Conservation (phyloP, 2,797 vertebrate species). For the Anabacerthia variegaticeps region DNA sequence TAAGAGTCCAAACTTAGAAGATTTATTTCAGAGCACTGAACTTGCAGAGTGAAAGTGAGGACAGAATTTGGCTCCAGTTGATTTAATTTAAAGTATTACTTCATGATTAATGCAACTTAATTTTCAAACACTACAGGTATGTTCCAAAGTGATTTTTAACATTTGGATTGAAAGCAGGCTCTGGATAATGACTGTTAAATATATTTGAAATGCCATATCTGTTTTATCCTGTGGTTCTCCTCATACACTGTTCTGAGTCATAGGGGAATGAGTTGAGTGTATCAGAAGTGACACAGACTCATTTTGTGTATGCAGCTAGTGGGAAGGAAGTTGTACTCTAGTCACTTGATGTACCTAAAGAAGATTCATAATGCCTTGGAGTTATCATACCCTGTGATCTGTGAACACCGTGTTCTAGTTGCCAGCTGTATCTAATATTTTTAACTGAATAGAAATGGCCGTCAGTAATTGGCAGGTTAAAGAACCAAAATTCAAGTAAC, state of each 20-base stretch:
- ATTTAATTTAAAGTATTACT: slow-evolving; percentile 46
- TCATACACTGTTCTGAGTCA: slow-evolving; percentile 50
- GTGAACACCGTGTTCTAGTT: slow-evolving; percentile 3
- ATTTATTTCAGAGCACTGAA: slow-evolving; percentile 47
- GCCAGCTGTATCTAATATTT: background rate
- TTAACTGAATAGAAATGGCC: background rate
- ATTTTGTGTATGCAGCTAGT: slow-evolving; percentile 49
- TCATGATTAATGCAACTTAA: slow-evolving; percentile 67
- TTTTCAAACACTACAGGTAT: slow-evolving; percentile 28
- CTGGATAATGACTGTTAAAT: slow-evolving; percentile 61
- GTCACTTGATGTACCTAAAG: slow-evolving; percentile 18
- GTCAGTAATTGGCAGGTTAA: background rate
- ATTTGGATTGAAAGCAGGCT: slow-evolving; percentile 37
- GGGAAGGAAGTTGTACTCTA: slow-evolving; percentile 39
- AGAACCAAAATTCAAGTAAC: slow-evolving; percentile 72
- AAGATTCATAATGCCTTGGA: slow-evolving; percentile 27
- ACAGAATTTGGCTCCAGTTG: slow-evolving; percentile 40
- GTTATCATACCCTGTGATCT: background rate
- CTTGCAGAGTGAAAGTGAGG: slow-evolving; percentile 23
- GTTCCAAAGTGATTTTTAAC: slow-evolving; percentile 53
- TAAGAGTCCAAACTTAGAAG: slow-evolving; percentile 55
- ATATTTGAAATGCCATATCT: slow-evolving; percentile 57
- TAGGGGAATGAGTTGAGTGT: slow-evolving; percentile 36
- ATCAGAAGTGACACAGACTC: slow-evolving; percentile 50
- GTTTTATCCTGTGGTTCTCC: slow-evolving; percentile 39